Percentiles rank a stretch among this genome's conserved stretches.
These are phyloP conservation scores for Drosophila incognita DNA, from an alignment of 2,888 invertebrate species.

Conservation along the genomic window DNA sequence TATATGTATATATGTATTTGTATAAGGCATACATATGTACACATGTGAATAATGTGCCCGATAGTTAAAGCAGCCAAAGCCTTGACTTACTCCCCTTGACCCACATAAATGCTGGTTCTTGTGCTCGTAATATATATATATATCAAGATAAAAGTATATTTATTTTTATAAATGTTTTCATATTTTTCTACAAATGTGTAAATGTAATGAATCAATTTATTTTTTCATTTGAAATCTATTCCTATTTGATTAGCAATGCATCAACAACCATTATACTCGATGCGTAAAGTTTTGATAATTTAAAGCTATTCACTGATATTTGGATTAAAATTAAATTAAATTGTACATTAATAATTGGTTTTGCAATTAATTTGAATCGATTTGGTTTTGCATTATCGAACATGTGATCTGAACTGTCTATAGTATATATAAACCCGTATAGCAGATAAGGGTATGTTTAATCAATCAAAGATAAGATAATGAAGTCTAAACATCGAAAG, in stretches of 20 bases:
- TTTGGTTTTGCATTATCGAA: not conserved
- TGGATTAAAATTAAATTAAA: not conserved
- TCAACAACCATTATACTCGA: not conserved
- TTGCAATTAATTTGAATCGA: not conserved
- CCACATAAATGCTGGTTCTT: conserved; percentile 16
- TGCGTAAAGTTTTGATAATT: not conserved
- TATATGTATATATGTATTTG: not conserved
- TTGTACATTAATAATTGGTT: not conserved
- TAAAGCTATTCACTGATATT: not conserved
- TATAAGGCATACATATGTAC: not conserved
- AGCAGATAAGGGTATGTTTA: not conserved
- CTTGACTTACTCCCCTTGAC: not conserved
- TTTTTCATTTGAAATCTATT: not conserved
- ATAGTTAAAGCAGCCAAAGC: conserved; percentile 19
- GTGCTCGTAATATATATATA: not conserved
- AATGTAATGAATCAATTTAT: conserved; percentile 2
- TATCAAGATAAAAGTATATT: not conserved
- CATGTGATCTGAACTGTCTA: too few relatives aligned
- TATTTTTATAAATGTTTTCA: not conserved
- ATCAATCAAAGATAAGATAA: not conserved
- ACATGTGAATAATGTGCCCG: conserved; percentile 46
- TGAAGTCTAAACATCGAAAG: not conserved
- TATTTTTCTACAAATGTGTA: not conserved
- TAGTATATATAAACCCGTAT: not conserved
- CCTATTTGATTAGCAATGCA: not conserved